Evolutionary conservation across 2,113 vertebrate genomes (phyloP), one percentile per base, ranked within the genome.

Genomic region (Cyphomyrus discorhynchus): DNA sequence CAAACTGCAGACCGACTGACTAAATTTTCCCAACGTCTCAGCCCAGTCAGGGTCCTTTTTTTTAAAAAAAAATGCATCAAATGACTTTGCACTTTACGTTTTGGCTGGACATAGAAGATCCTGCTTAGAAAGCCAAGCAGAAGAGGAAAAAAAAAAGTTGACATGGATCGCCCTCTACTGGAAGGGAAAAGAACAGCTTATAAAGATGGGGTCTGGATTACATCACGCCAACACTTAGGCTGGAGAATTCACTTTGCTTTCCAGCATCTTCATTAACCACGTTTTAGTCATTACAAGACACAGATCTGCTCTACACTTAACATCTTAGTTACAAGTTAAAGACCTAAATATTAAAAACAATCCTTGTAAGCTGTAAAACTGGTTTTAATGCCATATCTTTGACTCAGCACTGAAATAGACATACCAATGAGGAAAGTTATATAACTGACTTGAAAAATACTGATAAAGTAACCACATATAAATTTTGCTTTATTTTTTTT

Each of bases 91-190:
- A 46, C 21, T 83, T 47, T 45, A 21, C 87, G 3, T 88, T 66
- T 88, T 88, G 56, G 52, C 31, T 24, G 39, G 39, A 24, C 35
- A 45, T 11, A 66, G 53, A 11, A 4, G 19, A 39, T 45, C 42
- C 35, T 62, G 35, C 13, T 21, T 58, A 66, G n/a, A 21, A n/a
- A 42, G 74, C 35, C 74, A 80, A 77, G 31, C 39, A 77, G 31
- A 77, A 42, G 15, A 46, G 11, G 15, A 46, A 13, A 5, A 45
- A 82, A 82, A 83, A 56, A 58, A 62, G 13, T 50, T 89, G 80
- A 31, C 21, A 27, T 47, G 17, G 39, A 15, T 39, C 50, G 77
- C 80, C 89, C 89, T 58, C 89, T 89, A 27, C 89, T 89, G 89
- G 77, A 17, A n/a, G 21, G 50, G 35, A 58, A 62, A 58, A 46